phyloP scores from a whole-genome alignment of 2,113 vertebrate genomes.

The Urocynchramus pylzowi region DNA sequence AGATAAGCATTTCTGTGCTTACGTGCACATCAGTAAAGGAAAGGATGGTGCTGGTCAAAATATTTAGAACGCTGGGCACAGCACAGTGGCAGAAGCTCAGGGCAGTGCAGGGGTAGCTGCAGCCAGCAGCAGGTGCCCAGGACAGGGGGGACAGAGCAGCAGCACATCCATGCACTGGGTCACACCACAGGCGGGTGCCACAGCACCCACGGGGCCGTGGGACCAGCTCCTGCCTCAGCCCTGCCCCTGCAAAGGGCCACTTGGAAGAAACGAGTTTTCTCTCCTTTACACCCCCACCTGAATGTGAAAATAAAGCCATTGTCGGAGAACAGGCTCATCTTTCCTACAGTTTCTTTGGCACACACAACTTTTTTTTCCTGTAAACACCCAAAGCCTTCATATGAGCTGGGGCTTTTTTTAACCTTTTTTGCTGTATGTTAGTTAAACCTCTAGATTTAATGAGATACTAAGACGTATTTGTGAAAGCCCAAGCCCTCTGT shows the following conservation, averaged over 20 bases:
- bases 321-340: background rate
- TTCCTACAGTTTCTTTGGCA: background rate
- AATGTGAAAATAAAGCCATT: background rate
- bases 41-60: background rate
- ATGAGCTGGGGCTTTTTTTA: background rate
- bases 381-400: background rate
- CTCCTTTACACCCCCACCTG: background rate
- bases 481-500: background rate
- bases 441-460: background rate
- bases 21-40: rapidly evolving
- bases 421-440: background rate
- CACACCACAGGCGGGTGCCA: rapidly evolving
- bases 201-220: rapidly evolving
- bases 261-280: rapidly evolving
- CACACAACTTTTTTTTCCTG: background rate
- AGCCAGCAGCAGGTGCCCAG: background rate
- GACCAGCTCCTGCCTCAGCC: background rate
- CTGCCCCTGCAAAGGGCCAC: background rate
- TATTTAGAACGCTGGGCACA: background rate
- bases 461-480: background rate
- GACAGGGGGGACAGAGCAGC: background rate
- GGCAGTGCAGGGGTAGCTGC: rapidly evolving
- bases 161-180: rapidly evolving
- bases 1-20: background rate
- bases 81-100: background rate